Evolutionary conservation across 2,888 invertebrate species (phyloP).

Genomic region (Oxystoma pomonae): DNA sequence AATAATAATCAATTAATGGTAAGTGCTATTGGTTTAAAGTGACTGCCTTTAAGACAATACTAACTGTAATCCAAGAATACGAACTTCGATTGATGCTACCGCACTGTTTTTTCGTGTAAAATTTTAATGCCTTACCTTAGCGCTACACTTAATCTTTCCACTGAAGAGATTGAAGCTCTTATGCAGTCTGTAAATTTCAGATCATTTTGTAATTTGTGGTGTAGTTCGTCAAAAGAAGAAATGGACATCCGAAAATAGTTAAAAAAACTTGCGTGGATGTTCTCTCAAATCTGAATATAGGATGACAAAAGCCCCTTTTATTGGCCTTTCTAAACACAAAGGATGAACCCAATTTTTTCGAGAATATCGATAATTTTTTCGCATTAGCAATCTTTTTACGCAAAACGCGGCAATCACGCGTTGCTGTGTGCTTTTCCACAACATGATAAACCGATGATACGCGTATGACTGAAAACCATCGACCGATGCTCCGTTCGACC

Average conservation of each 20-base stretch:
- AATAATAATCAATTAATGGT: too few relatives aligned
- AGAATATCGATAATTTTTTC: background rate
- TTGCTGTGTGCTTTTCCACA: background rate
- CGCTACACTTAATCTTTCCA: too few relatives aligned
- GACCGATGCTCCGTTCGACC: background rate
- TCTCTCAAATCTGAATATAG: background rate
- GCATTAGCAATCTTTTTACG: background rate
- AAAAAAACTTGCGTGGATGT: background rate
- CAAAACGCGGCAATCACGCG: background rate
- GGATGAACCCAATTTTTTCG: background rate
- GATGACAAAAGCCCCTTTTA: background rate
- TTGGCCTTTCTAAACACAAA: background rate
- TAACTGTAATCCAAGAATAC: too few relatives aligned
- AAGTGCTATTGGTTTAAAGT: too few relatives aligned
- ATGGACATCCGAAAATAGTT: background rate
- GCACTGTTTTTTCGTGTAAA: too few relatives aligned
- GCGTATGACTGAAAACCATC: background rate
- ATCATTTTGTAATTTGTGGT: background rate
- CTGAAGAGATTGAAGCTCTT: background rate
- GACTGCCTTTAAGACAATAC: too few relatives aligned
- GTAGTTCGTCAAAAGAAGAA: background rate
- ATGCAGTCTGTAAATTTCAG: background rate
- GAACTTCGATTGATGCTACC: too few relatives aligned
- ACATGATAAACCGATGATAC: background rate
- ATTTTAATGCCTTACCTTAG: too few relatives aligned